A percentile compares a stretch with the other conserved stretches of the same genome.
These are phyloP conservation scores for Diachasma alloeum DNA, from an alignment of 1,140 invertebrate species.

Conservation along the genomic window DNA sequence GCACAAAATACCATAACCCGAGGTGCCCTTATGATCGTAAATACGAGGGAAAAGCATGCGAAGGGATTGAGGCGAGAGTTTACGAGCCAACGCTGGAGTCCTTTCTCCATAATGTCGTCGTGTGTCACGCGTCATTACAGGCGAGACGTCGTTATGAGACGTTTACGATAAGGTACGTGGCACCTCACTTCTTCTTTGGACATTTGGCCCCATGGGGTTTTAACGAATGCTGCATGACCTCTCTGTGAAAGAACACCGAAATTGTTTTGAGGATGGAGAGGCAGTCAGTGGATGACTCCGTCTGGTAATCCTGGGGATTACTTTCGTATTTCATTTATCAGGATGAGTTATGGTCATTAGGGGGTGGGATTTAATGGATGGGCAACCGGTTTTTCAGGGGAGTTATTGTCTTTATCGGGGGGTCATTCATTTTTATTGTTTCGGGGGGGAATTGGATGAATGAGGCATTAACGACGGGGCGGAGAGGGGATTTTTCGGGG, in stretches of 20 bases:
- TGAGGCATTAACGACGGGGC: background rate
- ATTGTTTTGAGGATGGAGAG: background rate
- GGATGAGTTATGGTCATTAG: background rate
- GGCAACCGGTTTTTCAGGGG: background rate
- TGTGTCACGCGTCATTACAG: constrained; percentile 58
- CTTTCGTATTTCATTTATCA: background rate
- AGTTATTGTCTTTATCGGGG: background rate
- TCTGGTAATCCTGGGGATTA: background rate
- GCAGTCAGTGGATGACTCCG: background rate
- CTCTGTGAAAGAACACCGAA: constrained; percentile 36
- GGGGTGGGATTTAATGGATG: background rate
- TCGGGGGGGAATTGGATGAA: background rate
- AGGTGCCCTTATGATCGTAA: background rate
- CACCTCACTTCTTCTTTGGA: constrained; percentile 43
- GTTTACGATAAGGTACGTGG: constrained; percentile 61
- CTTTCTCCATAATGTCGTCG: constrained; percentile 47
- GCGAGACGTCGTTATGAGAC: constrained; percentile 55
- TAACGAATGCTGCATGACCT: constrained; percentile 44
- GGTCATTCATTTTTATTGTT: no score
- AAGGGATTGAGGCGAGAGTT: constrained; percentile 1
- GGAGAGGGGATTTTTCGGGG: no score
- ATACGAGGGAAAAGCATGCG: background rate
- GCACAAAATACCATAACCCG: background rate
- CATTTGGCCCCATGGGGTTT: constrained; percentile 11
- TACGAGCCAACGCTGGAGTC: background rate